Evolutionary conservation across 2,113 vertebrate species (phyloP), one percentile per base, ranked within the genome.

Genomic region (Alectura lathami): DNA sequence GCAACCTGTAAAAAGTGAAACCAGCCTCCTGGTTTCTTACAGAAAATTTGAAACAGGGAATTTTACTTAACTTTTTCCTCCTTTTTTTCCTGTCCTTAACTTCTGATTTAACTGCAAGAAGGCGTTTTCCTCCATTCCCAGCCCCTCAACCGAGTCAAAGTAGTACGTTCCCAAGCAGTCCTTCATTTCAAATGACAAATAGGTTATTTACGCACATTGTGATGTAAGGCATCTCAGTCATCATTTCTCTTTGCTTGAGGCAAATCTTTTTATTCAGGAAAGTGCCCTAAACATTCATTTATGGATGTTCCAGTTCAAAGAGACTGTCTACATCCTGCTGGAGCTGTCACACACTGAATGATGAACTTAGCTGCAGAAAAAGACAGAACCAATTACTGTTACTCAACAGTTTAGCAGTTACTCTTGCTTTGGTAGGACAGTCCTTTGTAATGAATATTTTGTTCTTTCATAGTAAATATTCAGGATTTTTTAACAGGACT

Each of bases 321-420:
- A 26, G 11, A 67, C 68, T 84, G 74, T 70, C 69, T 70, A 9
- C 0, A 0, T 74, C 60, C 56, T 67, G 69, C 29, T 74, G 66
- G 87, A 89, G 16, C 66, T 86, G 60, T 78, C 90, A 89, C 56
- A 67, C 14, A 18, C 51, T 63, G 47, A 87, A 63, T 42, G 36
- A 91, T 40, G 59, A 94, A 56, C 27, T 77, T 13, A 81, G 27
- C 51, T 74, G 21, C 69, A 87, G 56, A 78, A 91, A 81, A 77
- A 89, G 60, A 63, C 26, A 88, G 60, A 77, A 94, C 11, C 86
- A 91, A 83, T 51, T 0, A 50, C 50, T 82, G 12, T 20, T 54
- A 89, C 17, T 45, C 32, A 82, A 32, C 47, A 87, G n/a, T 4
- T 43, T 26, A 45, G 56, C 36, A 48, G 64, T 36, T 86, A 18